A percentile compares a stretch with the other conserved stretches of the same genome.
Conservation (phyloP, 2,113 vertebrate species). For the Indicator indicator region DNA sequence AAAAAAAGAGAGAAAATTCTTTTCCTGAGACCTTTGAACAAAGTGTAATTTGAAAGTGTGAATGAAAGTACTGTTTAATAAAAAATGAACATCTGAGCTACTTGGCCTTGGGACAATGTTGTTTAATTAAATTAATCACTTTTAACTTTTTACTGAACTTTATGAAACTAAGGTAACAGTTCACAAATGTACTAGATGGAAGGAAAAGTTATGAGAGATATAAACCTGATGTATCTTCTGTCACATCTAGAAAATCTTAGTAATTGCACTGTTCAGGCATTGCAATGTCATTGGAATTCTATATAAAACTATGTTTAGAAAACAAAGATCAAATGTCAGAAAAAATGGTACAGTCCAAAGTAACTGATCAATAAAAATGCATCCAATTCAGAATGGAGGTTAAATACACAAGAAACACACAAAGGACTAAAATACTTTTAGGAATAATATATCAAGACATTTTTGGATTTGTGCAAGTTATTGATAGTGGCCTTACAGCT, state of each 20-base stretch:
- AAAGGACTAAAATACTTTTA: not conserved
- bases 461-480: not conserved
- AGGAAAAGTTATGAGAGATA: not conserved
- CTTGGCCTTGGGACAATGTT: conserved; percentile 43
- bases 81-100: conserved; percentile 55
- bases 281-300: not conserved
- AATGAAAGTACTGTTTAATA: conserved; percentile 64
- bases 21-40: conserved; percentile 67
- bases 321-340: not conserved
- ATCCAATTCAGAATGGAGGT: not conserved
- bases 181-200: conserved; percentile 15
- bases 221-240: not conserved
- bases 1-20: conserved; percentile 6
- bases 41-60: conserved; percentile 64
- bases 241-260: not conserved
- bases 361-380: not conserved
- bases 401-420: not conserved
- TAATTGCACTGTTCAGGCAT: not conserved
- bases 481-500: not conserved
- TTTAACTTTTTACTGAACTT: conserved; percentile 53
- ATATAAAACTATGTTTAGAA: not conserved
- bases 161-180: conserved; percentile 41
- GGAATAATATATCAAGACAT: not conserved
- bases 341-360: not conserved
- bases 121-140: conserved; percentile 66